These are phyloP conservation scores for Paedocypris sp. DNA, from an alignment of 2,113 vertebrate genomes.

Conservation along the genomic window DNA sequence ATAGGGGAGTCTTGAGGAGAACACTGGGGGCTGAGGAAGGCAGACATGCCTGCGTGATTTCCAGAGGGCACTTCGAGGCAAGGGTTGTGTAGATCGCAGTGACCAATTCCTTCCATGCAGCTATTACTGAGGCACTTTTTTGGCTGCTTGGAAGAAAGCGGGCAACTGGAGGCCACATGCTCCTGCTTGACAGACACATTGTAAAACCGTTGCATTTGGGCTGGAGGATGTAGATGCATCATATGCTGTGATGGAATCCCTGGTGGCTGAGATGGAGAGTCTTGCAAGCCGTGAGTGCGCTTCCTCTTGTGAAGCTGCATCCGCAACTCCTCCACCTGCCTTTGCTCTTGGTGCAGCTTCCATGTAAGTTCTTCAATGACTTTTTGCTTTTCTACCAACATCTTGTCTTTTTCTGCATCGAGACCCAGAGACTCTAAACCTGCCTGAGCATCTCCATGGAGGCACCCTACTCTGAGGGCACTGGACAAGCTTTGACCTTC, in stretches of 20 bases:
- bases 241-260: conserved; percentile 34
- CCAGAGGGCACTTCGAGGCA: conserved; percentile 60
- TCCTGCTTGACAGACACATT: conserved; percentile 83
- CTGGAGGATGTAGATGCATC: conserved; percentile 47
- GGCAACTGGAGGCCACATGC: conserved; percentile 74
- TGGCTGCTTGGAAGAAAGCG: conserved; percentile 70
- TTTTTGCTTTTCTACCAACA: conserved; percentile 98
- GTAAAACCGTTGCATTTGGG: conserved; percentile 66
- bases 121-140: conserved; percentile 45
- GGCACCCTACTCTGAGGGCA: conserved; percentile 54
- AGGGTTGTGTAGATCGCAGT: conserved; percentile 55
- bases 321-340: conserved; percentile 86
- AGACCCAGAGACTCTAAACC: conserved; percentile 41
- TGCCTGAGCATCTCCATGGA: conserved; percentile 54
- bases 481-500: no score
- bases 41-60: conserved; percentile 63
- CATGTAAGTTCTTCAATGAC: conserved; percentile 95
- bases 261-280: conserved; percentile 43
- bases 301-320: conserved; percentile 90
- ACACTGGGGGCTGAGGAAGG: conserved; percentile 89
- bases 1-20: conserved; percentile 84
- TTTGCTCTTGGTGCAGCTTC: conserved; percentile 92
- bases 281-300: conserved; percentile 58
- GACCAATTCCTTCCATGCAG: conserved; percentile 60
- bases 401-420: conserved; percentile 93